A percentile compares a stretch with the other conserved stretches of the same genome.
Evolutionary conservation across 2,113 vertebrate genomes (phyloP).

Genomic region (Engystomops pustulosus): DNA sequence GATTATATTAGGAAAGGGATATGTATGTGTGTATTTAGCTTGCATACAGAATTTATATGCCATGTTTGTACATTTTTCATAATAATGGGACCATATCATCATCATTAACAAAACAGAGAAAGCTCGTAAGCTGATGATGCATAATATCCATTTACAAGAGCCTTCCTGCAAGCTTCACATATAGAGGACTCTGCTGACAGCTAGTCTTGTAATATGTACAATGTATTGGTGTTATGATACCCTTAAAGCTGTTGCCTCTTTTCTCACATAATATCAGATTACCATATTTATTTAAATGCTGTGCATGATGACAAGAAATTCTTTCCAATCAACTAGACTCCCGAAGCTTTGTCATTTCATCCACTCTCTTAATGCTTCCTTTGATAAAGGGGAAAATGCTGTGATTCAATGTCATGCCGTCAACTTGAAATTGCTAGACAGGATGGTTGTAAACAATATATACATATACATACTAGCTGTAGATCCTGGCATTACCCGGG

Average conservation of each 20-base stretch:
- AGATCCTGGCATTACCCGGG: no score
- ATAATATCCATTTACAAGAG: slow-evolving; percentile 37
- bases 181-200: slow-evolving; percentile 58
- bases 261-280: slow-evolving; percentile 40
- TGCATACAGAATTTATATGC: not conserved
- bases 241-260: slow-evolving; percentile 24
- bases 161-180: slow-evolving; percentile 41
- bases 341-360: not conserved
- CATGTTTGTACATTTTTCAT: not conserved
- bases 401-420: not conserved
- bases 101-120: slow-evolving; percentile 44
- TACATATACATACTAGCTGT: no score
- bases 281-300: slow-evolving; percentile 34
- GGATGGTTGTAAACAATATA: no score
- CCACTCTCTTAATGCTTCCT: not conserved
- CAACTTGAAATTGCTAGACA: no score
- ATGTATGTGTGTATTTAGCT: not conserved
- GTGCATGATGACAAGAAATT: slow-evolving; percentile 2
- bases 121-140: slow-evolving; percentile 21
- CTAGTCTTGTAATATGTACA: slow-evolving; percentile 3
- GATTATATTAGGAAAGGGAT: no score
- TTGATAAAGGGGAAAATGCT: not conserved
- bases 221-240: slow-evolving; percentile 45
- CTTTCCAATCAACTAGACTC: not conserved
- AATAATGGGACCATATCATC: no score